A percentile compares a stretch with the other conserved stretches of the same genome.
Evolutionary conservation across 92 coral and sea anemone species (phyloP).

Genomic region (Epizoanthus scotinus): DNA sequence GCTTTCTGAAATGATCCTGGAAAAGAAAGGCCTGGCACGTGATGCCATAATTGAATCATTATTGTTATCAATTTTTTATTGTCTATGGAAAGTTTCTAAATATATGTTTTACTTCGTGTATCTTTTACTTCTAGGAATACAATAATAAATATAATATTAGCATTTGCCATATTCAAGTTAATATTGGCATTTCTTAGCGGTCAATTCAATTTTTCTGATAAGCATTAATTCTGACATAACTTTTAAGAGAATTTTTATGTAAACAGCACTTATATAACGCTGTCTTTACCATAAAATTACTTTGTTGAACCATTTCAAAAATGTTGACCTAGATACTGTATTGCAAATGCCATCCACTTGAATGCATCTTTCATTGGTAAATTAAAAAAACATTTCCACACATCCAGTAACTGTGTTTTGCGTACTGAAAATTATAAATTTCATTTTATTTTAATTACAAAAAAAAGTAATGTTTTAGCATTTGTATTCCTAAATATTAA

Average conservation of each 20-base stretch:
- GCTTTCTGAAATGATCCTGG: too few species aligned
- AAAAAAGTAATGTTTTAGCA: not conserved
- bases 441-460: not conserved
- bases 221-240: not conserved
- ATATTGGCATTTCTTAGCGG: too few species aligned
- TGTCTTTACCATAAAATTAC: not conserved
- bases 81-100: too few species aligned
- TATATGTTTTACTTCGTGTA: too few species aligned
- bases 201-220: not conserved
- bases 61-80: too few species aligned
- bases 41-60: too few species aligned
- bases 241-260: not conserved
- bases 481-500: not conserved
- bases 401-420: too few species aligned
- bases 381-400: too few species aligned
- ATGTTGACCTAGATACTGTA: slow-evolving; percentile 4
- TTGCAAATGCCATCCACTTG: not conserved
- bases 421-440: not conserved
- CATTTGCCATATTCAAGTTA: too few species aligned
- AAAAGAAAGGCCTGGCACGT: too few species aligned
- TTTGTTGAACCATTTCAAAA: not conserved
- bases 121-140: too few species aligned
- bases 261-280: not conserved
- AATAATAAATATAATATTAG: too few species aligned
- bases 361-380: not conserved